Base-by-base conservation (phyloP, 2,888 invertebrate genomes). In the Gastrophysa polygoni region DNA sequence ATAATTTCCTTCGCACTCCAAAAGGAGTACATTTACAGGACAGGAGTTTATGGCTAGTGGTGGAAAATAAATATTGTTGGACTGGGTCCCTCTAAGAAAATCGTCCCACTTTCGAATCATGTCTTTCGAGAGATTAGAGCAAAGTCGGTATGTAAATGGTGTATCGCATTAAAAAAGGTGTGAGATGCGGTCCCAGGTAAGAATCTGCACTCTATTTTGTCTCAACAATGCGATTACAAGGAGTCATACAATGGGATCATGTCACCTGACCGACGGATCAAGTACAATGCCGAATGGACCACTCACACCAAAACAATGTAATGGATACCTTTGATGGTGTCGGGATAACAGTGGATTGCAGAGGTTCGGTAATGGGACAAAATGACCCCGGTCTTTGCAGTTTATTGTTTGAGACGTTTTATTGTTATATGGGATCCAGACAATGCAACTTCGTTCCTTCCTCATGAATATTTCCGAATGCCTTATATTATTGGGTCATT, bases 221-320 rank as follows among this genome's bases (percentile, higher is more conserved):
- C 68, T 68, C 62, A 68, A 72, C 72, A 77, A 75, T 75, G 73
- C 73, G 70, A 77, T 76, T 77, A 77, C 77, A 76, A 72, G 72
- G 63, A 68, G 69, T 67, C 52, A 51, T 52, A 77, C 74, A 77
- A 77, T 71, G 70, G 77, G 3, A 38, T 74, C 74, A 58, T 59
- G 60, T 56, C 73, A 71, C 71, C 70, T 72, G 75, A 76, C 75
- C 69, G 29, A 64, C 68, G 67, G 58, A 48, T 20, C n/a, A 20
- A 16, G 55, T 52, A 66, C 66, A 66, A 71, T 70, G 63, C 57
- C 48, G 69, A 61, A 70, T 72, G 74, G 71, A 72, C 71, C 73
- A 73, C 71, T 71, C 64, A 52, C 68, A 74, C 72, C 73, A 75
- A 76, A 75, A 76, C 70, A 76, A 69, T 73, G 75, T 75, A 74